A percentile compares a stretch with the other conserved stretches of the same genome.
Conservation (phyloP, 2,888 invertebrate species). For the Polietes domitor region DNA sequence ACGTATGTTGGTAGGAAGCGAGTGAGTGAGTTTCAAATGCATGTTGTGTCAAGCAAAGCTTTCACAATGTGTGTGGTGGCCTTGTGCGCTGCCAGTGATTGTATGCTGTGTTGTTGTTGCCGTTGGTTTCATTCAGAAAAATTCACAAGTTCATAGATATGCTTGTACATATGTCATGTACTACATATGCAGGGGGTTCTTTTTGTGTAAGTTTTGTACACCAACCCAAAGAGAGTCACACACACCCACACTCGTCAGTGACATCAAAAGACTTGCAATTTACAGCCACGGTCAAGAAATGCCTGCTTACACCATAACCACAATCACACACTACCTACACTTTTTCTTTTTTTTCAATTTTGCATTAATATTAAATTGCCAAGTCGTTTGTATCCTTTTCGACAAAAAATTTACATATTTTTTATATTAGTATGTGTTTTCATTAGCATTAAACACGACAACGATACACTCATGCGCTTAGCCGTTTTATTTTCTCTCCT, state of each 20-base stretch:
- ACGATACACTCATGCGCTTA: slow-evolving; percentile 29
- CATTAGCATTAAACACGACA: slow-evolving; percentile 3
- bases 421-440: slow-evolving; percentile 13
- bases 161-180: too few relatives aligned
- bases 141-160: background rate
- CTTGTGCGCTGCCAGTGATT: slow-evolving; percentile 57
- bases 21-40: background rate
- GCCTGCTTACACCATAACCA: background rate
- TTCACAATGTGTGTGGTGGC: slow-evolving; percentile 41
- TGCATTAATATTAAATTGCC: background rate
- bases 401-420: background rate
- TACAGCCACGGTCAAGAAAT: background rate
- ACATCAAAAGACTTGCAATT: background rate
- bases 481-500: slow-evolving; percentile 21
- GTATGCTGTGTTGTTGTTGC: slow-evolving; percentile 21
- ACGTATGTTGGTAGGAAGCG: background rate
- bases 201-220: background rate
- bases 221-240: background rate
- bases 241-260: background rate
- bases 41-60: background rate
- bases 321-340: too few relatives aligned
- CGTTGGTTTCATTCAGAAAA: background rate
- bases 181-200: background rate
- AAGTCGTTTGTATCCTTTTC: background rate
- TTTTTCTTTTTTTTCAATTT: background rate